A percentile compares a stretch with the other conserved stretches of the same genome.
Conservation (phyloP, 2,888 invertebrate genomes). For the Ischnura elegans region DNA sequence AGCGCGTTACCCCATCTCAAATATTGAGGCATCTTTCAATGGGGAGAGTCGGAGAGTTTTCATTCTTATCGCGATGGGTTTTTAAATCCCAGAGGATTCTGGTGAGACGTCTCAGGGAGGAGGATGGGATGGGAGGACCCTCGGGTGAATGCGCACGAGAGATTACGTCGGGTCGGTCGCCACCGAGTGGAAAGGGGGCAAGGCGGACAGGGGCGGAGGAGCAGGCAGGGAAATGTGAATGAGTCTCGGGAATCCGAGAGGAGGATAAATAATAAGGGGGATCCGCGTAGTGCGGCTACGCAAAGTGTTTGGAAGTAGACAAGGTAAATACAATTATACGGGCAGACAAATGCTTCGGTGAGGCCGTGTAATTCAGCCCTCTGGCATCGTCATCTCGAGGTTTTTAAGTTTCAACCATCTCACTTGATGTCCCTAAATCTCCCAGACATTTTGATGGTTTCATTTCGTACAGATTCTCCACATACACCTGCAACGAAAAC, state of each 20-base stretch:
- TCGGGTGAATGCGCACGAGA: background rate
- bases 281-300: background rate
- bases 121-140: background rate
- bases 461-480: too few species aligned
- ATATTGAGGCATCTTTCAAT: slow-evolving; percentile 54
- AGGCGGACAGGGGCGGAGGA: background rate
- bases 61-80: background rate
- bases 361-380: too few species aligned
- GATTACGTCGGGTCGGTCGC: background rate
- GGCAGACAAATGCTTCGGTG: too few species aligned
- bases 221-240: background rate
- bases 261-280: background rate
- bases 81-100: background rate
- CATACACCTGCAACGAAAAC: too few species aligned
- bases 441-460: too few species aligned
- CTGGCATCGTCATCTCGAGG: too few species aligned
- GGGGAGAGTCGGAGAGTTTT: slow-evolving; percentile 3
- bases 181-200: background rate
- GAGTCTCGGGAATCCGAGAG: background rate
- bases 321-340: too few species aligned
- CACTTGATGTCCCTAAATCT: too few species aligned
- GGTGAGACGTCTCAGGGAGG: background rate
- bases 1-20: slow-evolving; percentile 53
- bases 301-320: background rate
- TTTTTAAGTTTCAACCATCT: too few species aligned